phyloP scores from a whole-genome alignment of 2,888 invertebrate species.

The Entomobrya proxima region DNA sequence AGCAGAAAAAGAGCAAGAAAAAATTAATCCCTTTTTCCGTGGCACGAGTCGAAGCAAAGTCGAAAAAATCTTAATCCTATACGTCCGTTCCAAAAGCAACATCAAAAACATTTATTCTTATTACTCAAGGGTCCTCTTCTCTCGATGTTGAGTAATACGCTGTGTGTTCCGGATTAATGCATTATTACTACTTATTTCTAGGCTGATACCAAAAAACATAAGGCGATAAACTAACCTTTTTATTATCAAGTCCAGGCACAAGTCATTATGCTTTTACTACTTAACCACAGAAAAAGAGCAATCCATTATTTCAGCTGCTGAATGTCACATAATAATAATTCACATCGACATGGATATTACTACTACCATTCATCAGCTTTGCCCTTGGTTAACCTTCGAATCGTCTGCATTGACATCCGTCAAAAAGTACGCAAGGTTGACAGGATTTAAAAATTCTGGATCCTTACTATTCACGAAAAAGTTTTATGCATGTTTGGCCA shows the following conservation, averaged over 20 bases:
- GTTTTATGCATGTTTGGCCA: no score
- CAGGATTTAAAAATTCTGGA: no score
- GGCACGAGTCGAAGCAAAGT: neutral
- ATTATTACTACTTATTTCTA: neutral
- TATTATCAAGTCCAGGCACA: slow-evolving; percentile 26
- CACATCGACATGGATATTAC: neutral
- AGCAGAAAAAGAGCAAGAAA: neutral
- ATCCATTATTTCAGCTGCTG: slow-evolving; percentile 49
- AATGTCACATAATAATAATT: neutral
- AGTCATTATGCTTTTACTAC: neutral
- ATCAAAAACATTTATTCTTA: neutral
- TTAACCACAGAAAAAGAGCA: slow-evolving; percentile 46
- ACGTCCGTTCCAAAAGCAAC: slow-evolving; percentile 58
- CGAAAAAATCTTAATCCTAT: slow-evolving; percentile 41
- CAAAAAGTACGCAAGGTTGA: no score
- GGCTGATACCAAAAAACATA: neutral
- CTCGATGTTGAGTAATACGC: neutral
- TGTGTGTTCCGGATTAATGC: neutral
- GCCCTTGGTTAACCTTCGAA: no score
- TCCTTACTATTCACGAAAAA: no score
- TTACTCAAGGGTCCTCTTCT: neutral
- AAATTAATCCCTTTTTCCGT: slow-evolving; percentile 6
- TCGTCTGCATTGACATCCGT: no score
- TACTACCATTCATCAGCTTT: no score
- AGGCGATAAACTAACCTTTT: slow-evolving; percentile 41